Evolutionary conservation across 2,888 invertebrate species (phyloP).

Genomic region (Mythimna pallens): DNA sequence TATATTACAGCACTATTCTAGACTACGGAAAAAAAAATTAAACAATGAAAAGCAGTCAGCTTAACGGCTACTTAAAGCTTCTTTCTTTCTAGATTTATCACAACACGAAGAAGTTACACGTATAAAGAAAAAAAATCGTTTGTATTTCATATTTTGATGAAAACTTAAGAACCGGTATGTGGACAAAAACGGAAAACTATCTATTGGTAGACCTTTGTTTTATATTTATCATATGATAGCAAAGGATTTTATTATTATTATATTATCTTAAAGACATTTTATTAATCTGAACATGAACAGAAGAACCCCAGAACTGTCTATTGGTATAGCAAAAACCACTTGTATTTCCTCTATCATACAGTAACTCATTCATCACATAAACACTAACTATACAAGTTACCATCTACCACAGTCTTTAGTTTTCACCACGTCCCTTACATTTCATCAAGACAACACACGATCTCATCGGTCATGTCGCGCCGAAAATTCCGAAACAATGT

Average conservation of each 20-base stretch:
- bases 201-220: not conserved
- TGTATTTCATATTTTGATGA: not conserved
- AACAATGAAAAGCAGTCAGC: not conserved
- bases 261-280: not conserved
- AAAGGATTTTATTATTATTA: no score
- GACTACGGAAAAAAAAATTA: not conserved
- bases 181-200: not conserved
- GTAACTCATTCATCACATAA: not conserved
- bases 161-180: not conserved
- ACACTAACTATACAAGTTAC: conserved; percentile 19
- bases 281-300: not conserved
- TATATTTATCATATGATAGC: not conserved
- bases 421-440: conserved; percentile 49
- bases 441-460: conserved; percentile 59
- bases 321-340: not conserved
- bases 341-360: not conserved
- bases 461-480: conserved; percentile 63
- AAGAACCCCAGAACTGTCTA: not conserved
- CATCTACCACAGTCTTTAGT: conserved; percentile 33
- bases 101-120: not conserved
- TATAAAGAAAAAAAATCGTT: not conserved
- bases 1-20: not conserved
- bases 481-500: conserved; percentile 79
- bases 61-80: not conserved
- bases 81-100: not conserved